Evolutionary conservation across 2,888 invertebrate genomes (phyloP).

Genomic region (Syrista parreyssii): DNA sequence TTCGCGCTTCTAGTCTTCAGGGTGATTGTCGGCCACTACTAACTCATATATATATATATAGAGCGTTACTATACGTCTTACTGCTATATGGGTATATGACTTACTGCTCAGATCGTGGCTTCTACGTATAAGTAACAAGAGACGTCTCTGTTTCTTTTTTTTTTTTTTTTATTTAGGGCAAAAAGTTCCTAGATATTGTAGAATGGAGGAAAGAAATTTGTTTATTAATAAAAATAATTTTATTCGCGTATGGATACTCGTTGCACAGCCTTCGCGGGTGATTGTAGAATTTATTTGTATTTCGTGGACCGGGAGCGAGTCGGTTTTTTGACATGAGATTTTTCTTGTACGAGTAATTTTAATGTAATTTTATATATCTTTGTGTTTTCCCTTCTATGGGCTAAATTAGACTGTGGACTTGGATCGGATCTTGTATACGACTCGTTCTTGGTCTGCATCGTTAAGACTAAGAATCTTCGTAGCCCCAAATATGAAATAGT

Average conservation of each 20-base stretch:
- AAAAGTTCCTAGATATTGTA: background rate
- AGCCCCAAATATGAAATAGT: constrained; percentile 52
- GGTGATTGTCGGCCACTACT: constrained; percentile 27
- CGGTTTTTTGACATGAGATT: background rate
- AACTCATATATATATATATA: background rate
- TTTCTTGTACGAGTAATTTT: background rate
- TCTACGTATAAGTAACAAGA: constrained; percentile 12
- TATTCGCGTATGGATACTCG: background rate
- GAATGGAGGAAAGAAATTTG: background rate
- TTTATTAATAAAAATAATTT: background rate
- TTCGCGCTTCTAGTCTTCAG: constrained; percentile 27
- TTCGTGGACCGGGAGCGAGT: background rate
- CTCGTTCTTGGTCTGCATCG: background rate
- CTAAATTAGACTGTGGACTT: background rate
- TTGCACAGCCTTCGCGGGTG: background rate
- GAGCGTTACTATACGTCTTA: background rate
- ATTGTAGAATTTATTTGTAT: background rate
- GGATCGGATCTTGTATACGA: background rate
- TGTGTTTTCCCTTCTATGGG: background rate
- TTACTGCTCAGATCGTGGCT: background rate
- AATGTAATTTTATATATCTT: no score
- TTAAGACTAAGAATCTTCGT: background rate
- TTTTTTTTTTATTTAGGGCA: constrained; percentile 32
- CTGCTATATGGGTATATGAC: background rate
- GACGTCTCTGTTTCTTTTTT: constrained; percentile 32